Evolutionary conservation across 2,888 invertebrate species (phyloP).

Genomic region (Tipula lateralis): DNA sequence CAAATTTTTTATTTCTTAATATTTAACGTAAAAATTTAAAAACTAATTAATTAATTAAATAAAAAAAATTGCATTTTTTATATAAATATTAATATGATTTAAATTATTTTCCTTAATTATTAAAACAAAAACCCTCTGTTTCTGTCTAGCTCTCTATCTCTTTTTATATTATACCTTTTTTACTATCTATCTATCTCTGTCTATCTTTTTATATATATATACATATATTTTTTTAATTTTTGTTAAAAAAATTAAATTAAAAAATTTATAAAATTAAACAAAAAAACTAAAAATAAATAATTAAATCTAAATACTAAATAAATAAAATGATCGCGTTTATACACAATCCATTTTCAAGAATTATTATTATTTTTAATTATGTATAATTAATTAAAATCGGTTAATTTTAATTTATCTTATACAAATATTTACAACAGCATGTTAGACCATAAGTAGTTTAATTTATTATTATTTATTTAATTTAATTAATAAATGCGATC

Average conservation of each 20-base stretch:
- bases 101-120: neutral
- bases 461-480: neutral
- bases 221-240: neutral
- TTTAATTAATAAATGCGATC: neutral
- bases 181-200: neutral
- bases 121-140: neutral
- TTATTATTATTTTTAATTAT: neutral
- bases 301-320: neutral
- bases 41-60: no score
- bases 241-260: neutral
- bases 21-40: neutral
- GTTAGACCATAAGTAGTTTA: neutral
- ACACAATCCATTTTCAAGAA: neutral
- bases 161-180: neutral
- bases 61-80: neutral
- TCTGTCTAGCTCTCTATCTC: no score
- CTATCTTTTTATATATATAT: neutral
- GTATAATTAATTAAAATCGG: neutral
- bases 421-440: neutral
- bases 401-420: neutral
- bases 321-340: neutral
- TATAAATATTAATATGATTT: constrained; percentile 5
- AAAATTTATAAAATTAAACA: neutral
- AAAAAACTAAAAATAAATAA: neutral
- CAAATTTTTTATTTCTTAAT: constrained; percentile 15